Evolutionary conservation across 2,888 invertebrate genomes (phyloP).

Genomic region (Pinctada fucata): DNA sequence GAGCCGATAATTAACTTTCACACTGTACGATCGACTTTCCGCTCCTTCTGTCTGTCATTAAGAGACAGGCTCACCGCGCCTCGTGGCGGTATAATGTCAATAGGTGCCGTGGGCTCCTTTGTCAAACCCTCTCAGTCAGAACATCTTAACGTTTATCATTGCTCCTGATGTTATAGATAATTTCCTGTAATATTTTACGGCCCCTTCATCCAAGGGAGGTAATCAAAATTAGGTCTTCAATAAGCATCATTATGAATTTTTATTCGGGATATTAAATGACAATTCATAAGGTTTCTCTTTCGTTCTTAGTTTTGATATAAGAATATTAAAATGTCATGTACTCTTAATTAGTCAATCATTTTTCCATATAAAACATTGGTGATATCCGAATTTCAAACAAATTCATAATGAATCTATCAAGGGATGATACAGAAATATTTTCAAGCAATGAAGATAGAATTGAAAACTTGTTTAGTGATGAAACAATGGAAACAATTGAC

Average conservation of each 20-base stretch:
- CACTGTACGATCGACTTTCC: neutral
- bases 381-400: neutral
- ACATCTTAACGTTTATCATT: neutral
- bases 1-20: slow-evolving; percentile 1
- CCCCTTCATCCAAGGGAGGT: neutral
- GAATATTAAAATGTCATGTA: slow-evolving; percentile 1
- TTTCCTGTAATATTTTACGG: neutral
- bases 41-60: neutral
- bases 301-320: neutral
- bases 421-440: neutral
- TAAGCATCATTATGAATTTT: neutral
- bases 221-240: neutral
- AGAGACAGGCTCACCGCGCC: neutral
- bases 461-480: no score
- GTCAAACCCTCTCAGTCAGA: neutral
- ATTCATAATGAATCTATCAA: neutral
- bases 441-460: no score
- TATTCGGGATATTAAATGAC: slow-evolving; percentile 8
- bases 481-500: no score
- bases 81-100: neutral
- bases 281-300: neutral
- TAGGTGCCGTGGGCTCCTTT: neutral
- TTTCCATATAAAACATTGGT: neutral
- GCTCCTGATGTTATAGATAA: neutral
- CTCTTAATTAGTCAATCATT: neutral